Base-by-base conservation (phyloP, 2,113 vertebrate species). In the Alces alces region DNA sequence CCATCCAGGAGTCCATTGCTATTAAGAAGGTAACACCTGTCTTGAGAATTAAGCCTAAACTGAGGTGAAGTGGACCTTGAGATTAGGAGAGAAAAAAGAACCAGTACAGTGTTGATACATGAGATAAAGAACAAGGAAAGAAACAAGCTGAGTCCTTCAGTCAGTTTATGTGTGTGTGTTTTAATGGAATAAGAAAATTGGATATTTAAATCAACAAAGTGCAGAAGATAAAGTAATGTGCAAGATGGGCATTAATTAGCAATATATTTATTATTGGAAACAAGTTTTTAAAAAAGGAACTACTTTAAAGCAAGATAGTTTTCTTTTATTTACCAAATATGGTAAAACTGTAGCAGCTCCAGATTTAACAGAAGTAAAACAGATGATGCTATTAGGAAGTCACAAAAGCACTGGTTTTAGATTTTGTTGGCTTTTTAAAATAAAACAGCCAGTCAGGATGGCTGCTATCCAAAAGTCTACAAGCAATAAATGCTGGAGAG, bases 361-460 rank as follows among this genome's bases (percentile, higher is more conserved):
- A 79, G 70, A 96, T 82, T 82, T 90, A 82, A 83, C 30, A 76
- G 54, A 90, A 86, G 54, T 86, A 86, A 95, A 90, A 90, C 57
- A 89, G 47, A 45, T 57, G 54, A 66, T 73, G 15, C 57, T 78
- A 90, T 30, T 73, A 43, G 70, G 86, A 93, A 96, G 73, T 93
- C 7, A 64, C 28, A 82, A 50, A 60, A 2, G 23, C 17, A 27
- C 54, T 33, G 80, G 30, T 64, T 96, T 90, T 52, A 73, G 60
- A 61, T 13, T 87, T 79, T 17, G 23, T 50, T 80, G 80, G 23
- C 80, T 89, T 95, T 90, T 52, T 27, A 52, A 90, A 76, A 73
- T 70, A 82, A 82, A 86, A n/a, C 16, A 25, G n/a, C n/a, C n/a
- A n/a, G n/a, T n/a, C n/a, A n/a, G n/a, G n/a, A n/a, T n/a, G n/a